Evolutionary conservation across 2,797 vertebrate genomes (phyloP), one percentile per base, ranked within the genome.

Genomic region (Chelon labrosus): DNA sequence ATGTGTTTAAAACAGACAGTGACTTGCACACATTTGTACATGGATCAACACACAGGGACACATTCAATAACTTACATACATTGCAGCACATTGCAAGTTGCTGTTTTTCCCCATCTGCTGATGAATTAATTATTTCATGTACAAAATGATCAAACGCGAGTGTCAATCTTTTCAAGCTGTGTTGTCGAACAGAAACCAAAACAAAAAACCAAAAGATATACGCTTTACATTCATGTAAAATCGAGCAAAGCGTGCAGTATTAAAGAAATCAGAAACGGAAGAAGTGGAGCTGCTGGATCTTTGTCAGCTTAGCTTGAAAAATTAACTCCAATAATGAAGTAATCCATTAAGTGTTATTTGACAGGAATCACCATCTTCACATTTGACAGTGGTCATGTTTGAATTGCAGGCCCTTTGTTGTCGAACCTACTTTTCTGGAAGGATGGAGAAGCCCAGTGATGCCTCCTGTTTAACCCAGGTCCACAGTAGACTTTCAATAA

Each of bases 1-100:
- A 72, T 73, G 55, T 11, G 20, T 80, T 73, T 25, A 58, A 71
- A 55, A 65, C 17, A 50, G 55, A 73, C 60, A 61, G 66, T 11
- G 55, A 51, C 50, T 49, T 22, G 44, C 57, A 47, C 41, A 65
- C 17, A 37, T 47, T 46, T 10, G 57, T 3, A 65, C 46, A 38
- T 20, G 20, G 4, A 44, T 12, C 63, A 57, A 77, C 50, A 67
- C 17, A 49, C 9, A 17, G 9, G 20, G 17, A 39, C 20, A 54
- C 20, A 7, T 35, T 37, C 14, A 41, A 31, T 66, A 70, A 35
- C 39, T 59, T 53, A 53, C 19, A 68, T 55, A 63, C 46, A 82
- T 11, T 49, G 50, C 27, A 65, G 25, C 31, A 38, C 1, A 47
- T 31, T 59, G 46, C 25, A 35, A 67, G 22, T 25, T 0, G 60